Evolutionary conservation across 2,113 vertebrate species (phyloP).

Genomic region (human (Homo sapiens)): GRCh38 chr6:12655001-12655500

Average conservation of each 20-base stretch:
- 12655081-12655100: not conserved
- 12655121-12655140: not conserved
- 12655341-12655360: not conserved
- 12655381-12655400: not conserved
- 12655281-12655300: not conserved
- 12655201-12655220: not conserved
- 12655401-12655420: not conserved
- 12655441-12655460: not conserved
- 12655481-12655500: not conserved
- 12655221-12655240: conserved; percentile 22
- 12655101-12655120: not conserved
- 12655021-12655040: not conserved
- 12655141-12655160: not conserved
- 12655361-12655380: conserved; percentile 19
- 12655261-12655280: conserved; percentile 39
- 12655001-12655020: not conserved
- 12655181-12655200: not conserved
- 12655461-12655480: accelerated
- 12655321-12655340: conserved; percentile 1
- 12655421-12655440: not conserved
- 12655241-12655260: not conserved
- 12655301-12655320: conserved; percentile 5
- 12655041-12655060: not conserved
- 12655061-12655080: not conserved
- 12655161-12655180: not conserved